Evolutionary conservation across 2,888 invertebrate species (phyloP), one percentile per base, ranked within the genome.

Genomic region (Cabera pusaria): DNA sequence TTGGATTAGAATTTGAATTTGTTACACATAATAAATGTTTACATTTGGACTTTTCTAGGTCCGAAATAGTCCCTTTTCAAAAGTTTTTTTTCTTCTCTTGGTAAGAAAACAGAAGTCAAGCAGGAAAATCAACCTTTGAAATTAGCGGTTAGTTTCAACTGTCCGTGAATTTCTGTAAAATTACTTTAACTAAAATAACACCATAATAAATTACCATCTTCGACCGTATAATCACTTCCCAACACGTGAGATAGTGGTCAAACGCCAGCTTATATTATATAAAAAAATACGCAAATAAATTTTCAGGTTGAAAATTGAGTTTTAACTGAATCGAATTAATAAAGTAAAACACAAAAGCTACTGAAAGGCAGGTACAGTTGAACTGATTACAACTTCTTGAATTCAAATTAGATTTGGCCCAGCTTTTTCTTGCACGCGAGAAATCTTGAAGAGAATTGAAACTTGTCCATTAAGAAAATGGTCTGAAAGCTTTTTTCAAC

Each of bases 381-480:
- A 21, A 8, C 27, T 39, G 23, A 27, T 32, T 39, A 39, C 19
- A 26, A 34, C 21, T 34, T 20, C 21, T 22, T 20, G 11, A 34
- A 29, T 40, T 29, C 21, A 34, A 29, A 28, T 25, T 17, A 9
- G 20, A 29, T 25, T 33, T 10, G 25, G 21, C 26, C 19, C 24
- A 25, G 31, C 27, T 17, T 33, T 16, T 12, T 19, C 17, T 11
- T 8, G 22, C 31, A 21, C 12, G 28, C 4, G 11, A 7, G 16
- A 8, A 32, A 47, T 48, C 51, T 52, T 46, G 51, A 54, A 56
- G 44, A 49, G 50, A 58, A 58, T 53, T 49, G 37, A 45, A 69
- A 69, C 66, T 69, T 62, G 49, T 59, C 56, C 64, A 65, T 68
- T 71, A 63, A 23, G 39, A 41, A 59, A 49, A 61, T 59, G 51